Base-by-base conservation (phyloP, 2,888 invertebrate genomes). In the Nephrocerus scutellatus region DNA sequence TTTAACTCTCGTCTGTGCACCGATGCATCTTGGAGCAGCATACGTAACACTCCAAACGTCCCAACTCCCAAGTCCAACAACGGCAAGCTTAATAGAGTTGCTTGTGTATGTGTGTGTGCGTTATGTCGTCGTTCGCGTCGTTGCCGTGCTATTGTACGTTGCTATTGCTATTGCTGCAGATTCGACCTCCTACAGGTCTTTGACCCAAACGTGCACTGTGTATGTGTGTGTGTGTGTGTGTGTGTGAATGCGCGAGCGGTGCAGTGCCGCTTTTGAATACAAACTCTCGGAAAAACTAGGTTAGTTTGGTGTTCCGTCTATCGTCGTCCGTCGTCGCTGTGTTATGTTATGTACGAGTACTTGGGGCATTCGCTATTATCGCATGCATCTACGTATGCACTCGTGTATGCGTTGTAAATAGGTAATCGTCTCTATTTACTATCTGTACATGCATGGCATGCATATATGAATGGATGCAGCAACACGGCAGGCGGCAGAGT, bases 131-230 rank as follows among this genome's bases (percentile, higher is more conserved):
- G 53, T 43, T 45, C 44, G 41, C 44, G n/a, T 39, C 33, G 36
- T 16, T 37, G 31, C 30, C 32, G 35, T 35, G 39, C 28, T 46
- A 31, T 35, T 40, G 36, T 37, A 40, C 35, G 22, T 46, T 46
- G 36, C 38, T 40, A 32, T 43, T 16, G 38, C 20, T 33, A 32
- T 39, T 42, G 38, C 35, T 44, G 36, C 33, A 15, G 56, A 56
- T 61, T 61, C 65, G 64, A 64, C 64, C 64, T 64, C 64, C 60
- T 63, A 54, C 61, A 64, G 64, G 64, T 64, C 64, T 64, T 64
- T 64, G 64, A 64, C 63, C 64, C 61, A 60, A 46, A 54, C 52
- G 50, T 25, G 8, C 21, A 15, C 16, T 14, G 35, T 7, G 36
- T 13, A 26, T 8, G 4, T 3, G 18, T 29, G 5, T 28, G 10